Evolutionary conservation across 2,888 invertebrate species (phyloP).

Genomic region (Hirtodrosophila trivittata): DNA sequence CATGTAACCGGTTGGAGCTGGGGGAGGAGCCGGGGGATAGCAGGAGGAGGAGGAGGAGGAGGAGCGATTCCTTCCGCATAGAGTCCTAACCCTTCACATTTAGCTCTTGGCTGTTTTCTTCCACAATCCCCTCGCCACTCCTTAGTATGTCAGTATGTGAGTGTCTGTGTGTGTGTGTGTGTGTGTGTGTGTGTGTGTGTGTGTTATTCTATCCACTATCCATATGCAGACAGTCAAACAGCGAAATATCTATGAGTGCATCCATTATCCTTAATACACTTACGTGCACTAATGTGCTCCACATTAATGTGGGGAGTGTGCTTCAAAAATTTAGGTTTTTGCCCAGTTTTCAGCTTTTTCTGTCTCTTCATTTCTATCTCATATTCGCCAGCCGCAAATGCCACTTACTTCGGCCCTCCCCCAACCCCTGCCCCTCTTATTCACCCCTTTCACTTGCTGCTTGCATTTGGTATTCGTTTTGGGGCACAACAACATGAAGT

Average conservation of each 20-base stretch:
- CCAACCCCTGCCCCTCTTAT: constrained; percentile 6
- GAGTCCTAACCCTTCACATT: too few species aligned
- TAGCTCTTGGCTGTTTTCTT: too few species aligned
- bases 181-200: constrained; percentile 13
- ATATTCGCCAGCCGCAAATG: constrained; percentile 13
- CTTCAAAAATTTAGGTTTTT: constrained; percentile 60
- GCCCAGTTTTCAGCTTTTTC: constrained; percentile 9
- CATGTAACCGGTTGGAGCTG: constrained; percentile 46
- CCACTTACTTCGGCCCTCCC: neutral
- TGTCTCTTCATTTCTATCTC: constrained; percentile 10
- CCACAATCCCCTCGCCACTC: too few species aligned
- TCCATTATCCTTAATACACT: constrained; percentile 79
- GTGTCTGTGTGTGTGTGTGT: neutral
- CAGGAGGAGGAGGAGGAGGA: too few species aligned
- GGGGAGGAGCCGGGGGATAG: too few species aligned
- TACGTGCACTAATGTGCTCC: constrained; percentile 71
- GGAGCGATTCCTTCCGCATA: constrained; percentile 52
- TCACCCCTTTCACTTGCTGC: constrained; percentile 21
- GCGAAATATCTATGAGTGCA: constrained; percentile 76
- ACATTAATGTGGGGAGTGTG: constrained; percentile 71
- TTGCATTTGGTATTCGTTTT: constrained; percentile 3
- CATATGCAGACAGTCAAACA: constrained; percentile 59
- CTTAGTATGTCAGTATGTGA: too few species aligned
- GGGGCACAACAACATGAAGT: constrained; percentile 1
- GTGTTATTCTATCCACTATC: constrained; percentile 36